Evolutionary conservation across 2,113 vertebrate genomes (phyloP).

Genomic region (Poeciliopsis retropinna): DNA sequence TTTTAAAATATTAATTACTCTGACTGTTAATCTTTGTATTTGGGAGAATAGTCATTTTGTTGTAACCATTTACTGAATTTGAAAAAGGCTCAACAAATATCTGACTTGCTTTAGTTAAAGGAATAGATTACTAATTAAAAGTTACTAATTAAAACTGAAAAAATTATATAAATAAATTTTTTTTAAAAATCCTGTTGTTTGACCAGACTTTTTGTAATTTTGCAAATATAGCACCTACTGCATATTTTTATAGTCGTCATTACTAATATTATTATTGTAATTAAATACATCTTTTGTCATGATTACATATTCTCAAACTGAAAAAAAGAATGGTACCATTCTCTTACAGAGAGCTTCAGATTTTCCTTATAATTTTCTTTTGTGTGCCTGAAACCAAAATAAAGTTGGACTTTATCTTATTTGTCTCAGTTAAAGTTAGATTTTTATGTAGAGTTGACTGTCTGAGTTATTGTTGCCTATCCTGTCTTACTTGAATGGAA

Average conservation of each 20-base stretch:
- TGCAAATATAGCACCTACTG: neutral
- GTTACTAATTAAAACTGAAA: neutral
- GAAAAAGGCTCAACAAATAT: no score
- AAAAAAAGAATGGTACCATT: neutral
- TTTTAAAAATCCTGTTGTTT: neutral
- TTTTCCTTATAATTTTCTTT: no score
- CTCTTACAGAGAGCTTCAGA: neutral
- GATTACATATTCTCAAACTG: neutral
- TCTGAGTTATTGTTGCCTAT: neutral
- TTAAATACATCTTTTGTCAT: neutral
- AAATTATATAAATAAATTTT: neutral
- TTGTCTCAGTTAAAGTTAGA: no score
- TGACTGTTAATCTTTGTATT: no score
- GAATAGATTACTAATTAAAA: neutral
- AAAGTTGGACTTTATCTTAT: no score
- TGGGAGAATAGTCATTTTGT: no score
- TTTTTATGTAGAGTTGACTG: neutral
- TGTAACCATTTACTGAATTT: no score
- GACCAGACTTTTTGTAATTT: neutral
- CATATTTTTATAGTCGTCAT: neutral
- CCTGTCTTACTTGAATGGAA: neutral
- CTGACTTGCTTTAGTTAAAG: neutral
- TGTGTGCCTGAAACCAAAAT: no score
- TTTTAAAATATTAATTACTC: no score
- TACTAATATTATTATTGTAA: neutral